Evolutionary conservation across 2,888 invertebrate species (phyloP).

Genomic region (Troilus luridus): DNA sequence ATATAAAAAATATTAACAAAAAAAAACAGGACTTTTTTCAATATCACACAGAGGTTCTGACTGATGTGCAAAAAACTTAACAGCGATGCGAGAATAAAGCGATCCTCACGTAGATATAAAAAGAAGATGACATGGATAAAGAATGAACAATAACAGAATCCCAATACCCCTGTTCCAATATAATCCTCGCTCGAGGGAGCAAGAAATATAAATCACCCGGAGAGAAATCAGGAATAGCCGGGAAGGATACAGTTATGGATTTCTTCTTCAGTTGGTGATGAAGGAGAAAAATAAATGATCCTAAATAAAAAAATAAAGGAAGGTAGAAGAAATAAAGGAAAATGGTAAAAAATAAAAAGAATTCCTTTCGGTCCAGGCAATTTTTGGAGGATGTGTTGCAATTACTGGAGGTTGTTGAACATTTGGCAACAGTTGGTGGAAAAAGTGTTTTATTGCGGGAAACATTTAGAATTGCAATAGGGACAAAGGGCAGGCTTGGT

Average conservation of each 20-base stretch:
- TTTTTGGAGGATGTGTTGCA: not conserved
- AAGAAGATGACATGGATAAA: not conserved
- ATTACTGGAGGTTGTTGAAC: slow-evolving; percentile 14
- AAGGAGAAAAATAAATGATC: not conserved
- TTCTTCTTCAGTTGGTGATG: not conserved
- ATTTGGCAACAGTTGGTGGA: slow-evolving; percentile 36
- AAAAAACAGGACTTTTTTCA: not conserved
- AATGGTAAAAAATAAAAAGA: not conserved
- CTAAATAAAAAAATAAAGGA: not conserved
- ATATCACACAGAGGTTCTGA: not conserved
- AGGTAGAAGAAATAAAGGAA: not conserved
- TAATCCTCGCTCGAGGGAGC: not conserved
- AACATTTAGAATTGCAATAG: slow-evolving; percentile 35
- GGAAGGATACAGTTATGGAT: slow-evolving; percentile 10
- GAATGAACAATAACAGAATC: slow-evolving; percentile 14
- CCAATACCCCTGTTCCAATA: slow-evolving; percentile 13
- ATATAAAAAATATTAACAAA: no score
- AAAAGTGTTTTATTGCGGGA: slow-evolving; percentile 24
- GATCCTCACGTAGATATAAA: not conserved
- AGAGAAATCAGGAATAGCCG: not conserved
- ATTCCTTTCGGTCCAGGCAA: not conserved
- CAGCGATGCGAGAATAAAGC: not conserved
- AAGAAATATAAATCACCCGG: slow-evolving; percentile 22
- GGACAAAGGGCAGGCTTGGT: slow-evolving; percentile 7
- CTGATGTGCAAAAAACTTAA: not conserved